A percentile compares a stretch with the other conserved stretches of the same genome.
These are phyloP conservation scores for Rhea pennata DNA, from an alignment of 2,113 vertebrate genomes.

Conservation along the genomic window DNA sequence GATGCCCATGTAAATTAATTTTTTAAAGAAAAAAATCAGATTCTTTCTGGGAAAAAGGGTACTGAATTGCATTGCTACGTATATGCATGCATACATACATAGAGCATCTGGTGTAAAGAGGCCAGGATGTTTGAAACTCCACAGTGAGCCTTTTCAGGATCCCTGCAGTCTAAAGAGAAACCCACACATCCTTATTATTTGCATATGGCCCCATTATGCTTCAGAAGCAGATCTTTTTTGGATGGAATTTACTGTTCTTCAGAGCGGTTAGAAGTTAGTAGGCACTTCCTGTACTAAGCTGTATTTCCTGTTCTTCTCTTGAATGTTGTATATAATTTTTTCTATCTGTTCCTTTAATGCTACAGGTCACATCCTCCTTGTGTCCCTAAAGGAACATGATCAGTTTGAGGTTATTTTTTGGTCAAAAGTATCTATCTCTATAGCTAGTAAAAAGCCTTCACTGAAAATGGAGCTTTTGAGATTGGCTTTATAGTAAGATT, in stretches of 20 bases:
- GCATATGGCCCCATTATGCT: constrained; percentile 51
- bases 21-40: neutral
- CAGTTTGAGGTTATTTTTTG: neutral
- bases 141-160: constrained; percentile 22
- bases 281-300: neutral
- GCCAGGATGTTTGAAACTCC: constrained; percentile 19
- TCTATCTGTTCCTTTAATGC: neutral
- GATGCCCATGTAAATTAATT: neutral
- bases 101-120: neutral
- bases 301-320: neutral
- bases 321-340: neutral
- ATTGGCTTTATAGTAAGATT: neutral
- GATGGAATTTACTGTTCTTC: constrained; percentile 27
- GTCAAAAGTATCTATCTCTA: neutral
- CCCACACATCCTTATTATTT: constrained; percentile 40
- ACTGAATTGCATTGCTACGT: neutral
- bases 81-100: neutral
- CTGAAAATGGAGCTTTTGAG: neutral
- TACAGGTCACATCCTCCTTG: neutral
- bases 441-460: neutral
- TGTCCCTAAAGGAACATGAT: neutral
- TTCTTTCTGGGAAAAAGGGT: neutral
- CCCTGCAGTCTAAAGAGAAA: constrained; percentile 39
- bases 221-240: constrained; percentile 11
- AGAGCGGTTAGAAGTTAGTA: neutral